These are phyloP conservation scores for Rhyacichthys aspro DNA, from an alignment of 2,797 vertebrate species.

Conservation along the genomic window DNA sequence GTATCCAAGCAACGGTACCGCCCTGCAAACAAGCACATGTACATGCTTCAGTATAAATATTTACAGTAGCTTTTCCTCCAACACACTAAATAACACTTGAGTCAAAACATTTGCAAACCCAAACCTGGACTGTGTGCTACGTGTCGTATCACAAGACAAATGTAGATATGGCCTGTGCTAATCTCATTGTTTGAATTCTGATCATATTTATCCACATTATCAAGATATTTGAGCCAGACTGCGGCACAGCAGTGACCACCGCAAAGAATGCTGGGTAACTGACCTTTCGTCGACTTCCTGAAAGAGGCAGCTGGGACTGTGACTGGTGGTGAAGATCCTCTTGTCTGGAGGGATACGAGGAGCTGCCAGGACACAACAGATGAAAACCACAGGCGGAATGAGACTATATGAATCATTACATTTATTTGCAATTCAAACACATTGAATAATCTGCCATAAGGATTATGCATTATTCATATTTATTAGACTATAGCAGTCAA, in stretches of 20 bases:
- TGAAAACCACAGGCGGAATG: neutral
- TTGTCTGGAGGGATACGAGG: slow-evolving; percentile 92
- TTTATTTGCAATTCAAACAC: neutral
- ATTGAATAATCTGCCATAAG: neutral
- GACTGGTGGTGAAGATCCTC: slow-evolving; percentile 94
- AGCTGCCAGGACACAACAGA: slow-evolving; percentile 72
- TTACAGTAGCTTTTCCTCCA: no score
- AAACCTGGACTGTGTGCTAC: no score
- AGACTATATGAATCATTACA: neutral
- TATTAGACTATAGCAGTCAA: slow-evolving; percentile 11
- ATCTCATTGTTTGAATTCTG: neutral
- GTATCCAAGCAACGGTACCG: slow-evolving; percentile 88
- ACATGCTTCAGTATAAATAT: no score
- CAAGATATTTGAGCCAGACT: neutral
- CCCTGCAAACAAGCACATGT: slow-evolving; percentile 68
- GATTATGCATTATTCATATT: slow-evolving; percentile 26
- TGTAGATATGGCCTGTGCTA: neutral
- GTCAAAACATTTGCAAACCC: neutral
- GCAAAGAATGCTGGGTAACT: slow-evolving; percentile 29
- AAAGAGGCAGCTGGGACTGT: slow-evolving; percentile 93
- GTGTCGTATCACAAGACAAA: neutral
- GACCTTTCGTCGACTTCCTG: slow-evolving; percentile 94
- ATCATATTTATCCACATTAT: neutral
- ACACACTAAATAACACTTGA: no score
- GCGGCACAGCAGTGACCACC: neutral